These are phyloP conservation scores for Allobates femoralis DNA, from an alignment of 2,797 vertebrate species.

Conservation along the genomic window DNA sequence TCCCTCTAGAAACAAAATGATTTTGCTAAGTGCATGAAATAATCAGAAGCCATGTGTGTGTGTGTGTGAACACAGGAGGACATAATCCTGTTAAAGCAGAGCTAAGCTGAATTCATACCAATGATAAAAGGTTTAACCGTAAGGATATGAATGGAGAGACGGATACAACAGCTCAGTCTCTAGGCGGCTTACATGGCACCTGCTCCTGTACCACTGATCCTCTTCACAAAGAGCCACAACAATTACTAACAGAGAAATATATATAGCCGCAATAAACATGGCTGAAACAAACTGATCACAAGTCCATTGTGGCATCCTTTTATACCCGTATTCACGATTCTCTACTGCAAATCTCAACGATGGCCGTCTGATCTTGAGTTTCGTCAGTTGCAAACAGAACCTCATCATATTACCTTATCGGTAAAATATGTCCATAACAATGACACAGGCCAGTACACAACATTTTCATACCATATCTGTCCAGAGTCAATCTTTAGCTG, in stretches of 20 bases:
- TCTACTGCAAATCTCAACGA: too few species aligned
- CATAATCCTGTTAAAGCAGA: conserved; percentile 26
- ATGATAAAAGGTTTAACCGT: conserved; percentile 19
- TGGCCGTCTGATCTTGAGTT: too few species aligned
- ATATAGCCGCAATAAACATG: not conserved
- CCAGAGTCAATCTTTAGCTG: too few species aligned
- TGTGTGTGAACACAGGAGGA: conserved; percentile 1
- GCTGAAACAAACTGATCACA: not conserved
- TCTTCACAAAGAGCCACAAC: not conserved
- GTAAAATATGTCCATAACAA: too few species aligned
- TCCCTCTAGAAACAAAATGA: not conserved
- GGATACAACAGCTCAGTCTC: not conserved
- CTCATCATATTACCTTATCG: too few species aligned
- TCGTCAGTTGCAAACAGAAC: too few species aligned
- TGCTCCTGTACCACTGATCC: conserved; percentile 3
- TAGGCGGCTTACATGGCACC: conserved; percentile 5
- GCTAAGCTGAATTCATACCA: conserved; percentile 22
- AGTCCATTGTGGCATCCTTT: too few species aligned
- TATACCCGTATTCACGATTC: too few species aligned
- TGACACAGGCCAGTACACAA: too few species aligned
- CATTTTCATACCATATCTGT: too few species aligned
- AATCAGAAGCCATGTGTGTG: not conserved
- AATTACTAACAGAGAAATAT: not conserved
- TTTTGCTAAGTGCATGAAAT: not conserved
- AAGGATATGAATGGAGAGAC: conserved; percentile 17